Percentiles rank a stretch among this genome's conserved stretches.
phyloP scores from a whole-genome alignment of 2,113 vertebrate genomes.

The Eretmodus cyanostictus region DNA sequence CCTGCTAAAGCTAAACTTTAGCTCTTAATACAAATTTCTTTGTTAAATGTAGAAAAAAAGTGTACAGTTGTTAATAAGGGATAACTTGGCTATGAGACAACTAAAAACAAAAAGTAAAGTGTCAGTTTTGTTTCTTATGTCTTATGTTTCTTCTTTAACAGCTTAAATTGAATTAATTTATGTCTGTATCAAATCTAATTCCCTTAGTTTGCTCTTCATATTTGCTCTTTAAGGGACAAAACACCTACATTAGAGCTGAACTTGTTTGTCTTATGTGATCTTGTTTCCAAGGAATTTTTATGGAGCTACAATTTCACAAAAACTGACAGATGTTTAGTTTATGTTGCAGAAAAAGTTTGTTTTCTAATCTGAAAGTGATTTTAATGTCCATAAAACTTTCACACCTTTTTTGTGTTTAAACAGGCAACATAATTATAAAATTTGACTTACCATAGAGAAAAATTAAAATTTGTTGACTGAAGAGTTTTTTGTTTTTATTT shows the following conservation, averaged over 20 bases:
- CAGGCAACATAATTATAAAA: fast-evolving
- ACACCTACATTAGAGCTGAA: fast-evolving
- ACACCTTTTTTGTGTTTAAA: not conserved
- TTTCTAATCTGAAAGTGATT: not conserved
- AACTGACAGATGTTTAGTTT: not conserved
- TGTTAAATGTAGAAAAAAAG: not conserved
- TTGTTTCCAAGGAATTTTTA: not conserved
- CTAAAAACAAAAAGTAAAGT: not conserved
- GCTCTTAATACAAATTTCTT: not conserved
- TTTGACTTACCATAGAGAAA: not conserved
- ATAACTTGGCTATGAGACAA: not conserved
- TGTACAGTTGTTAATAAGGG: not conserved
- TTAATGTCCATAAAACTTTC: not conserved
- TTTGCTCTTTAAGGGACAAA: not conserved
- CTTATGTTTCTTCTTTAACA: not conserved
- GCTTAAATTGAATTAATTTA: fast-evolving
- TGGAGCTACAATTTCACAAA: not conserved
- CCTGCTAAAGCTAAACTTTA: not conserved
- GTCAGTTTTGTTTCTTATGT: not conserved
- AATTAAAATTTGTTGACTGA: fast-evolving
- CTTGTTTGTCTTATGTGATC: fast-evolving
- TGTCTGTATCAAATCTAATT: not conserved
- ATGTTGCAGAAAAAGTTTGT: not conserved
- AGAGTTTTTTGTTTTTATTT: not conserved
- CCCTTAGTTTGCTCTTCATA: not conserved